Conservation (phyloP, 2,113 vertebrate species). For the Protomyctophum bolini region DNA sequence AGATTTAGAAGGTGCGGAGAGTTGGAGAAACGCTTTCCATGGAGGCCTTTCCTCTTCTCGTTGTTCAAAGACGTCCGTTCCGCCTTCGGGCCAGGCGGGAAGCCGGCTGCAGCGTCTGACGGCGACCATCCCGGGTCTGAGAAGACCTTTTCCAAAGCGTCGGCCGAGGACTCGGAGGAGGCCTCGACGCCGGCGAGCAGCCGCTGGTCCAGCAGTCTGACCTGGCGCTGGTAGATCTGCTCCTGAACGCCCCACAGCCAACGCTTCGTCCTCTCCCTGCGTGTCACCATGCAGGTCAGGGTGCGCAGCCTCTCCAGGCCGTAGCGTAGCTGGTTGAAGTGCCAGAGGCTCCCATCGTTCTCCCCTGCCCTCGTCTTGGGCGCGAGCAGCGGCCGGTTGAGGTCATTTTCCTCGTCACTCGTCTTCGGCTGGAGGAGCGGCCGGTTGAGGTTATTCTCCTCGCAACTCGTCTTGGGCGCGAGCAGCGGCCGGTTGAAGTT, state of each 20-base stretch:
- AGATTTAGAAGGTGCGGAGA: conserved; percentile 32
- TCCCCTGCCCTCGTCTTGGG: too few relatives aligned
- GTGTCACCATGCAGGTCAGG: conserved; percentile 98
- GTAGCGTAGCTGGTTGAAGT: conserved; percentile 96
- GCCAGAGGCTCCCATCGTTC: conserved; percentile 79
- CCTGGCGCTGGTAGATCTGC: conserved; percentile 92
- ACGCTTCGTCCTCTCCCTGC: conserved; percentile 96
- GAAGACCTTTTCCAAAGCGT: conserved; percentile 78
- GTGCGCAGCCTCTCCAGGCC: conserved; percentile 98
- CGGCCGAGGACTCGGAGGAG: conserved; percentile 15
- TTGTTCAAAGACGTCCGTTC: conserved; percentile 39
- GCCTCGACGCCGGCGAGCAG: conserved; percentile 81
- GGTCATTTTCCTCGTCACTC: too few relatives aligned
- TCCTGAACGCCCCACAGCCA: conserved; percentile 93
- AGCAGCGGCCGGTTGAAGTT: conserved; percentile 96
- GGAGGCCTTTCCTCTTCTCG: conserved; percentile 72
- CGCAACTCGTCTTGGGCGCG: conserved; percentile 90
- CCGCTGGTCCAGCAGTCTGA: conserved; percentile 87
- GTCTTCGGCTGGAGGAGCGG: conserved; percentile 78
- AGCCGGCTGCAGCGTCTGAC: conserved; percentile 64
- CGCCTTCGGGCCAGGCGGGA: conserved; percentile 66
- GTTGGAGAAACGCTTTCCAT: conserved; percentile 70
- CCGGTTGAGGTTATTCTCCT: conserved; percentile 94
- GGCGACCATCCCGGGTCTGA: conserved; percentile 75
- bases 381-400: too few relatives aligned